These are phyloP conservation scores for Sepioteuthis lessoniana DNA, from an alignment of 2,888 invertebrate species.

Conservation along the genomic window DNA sequence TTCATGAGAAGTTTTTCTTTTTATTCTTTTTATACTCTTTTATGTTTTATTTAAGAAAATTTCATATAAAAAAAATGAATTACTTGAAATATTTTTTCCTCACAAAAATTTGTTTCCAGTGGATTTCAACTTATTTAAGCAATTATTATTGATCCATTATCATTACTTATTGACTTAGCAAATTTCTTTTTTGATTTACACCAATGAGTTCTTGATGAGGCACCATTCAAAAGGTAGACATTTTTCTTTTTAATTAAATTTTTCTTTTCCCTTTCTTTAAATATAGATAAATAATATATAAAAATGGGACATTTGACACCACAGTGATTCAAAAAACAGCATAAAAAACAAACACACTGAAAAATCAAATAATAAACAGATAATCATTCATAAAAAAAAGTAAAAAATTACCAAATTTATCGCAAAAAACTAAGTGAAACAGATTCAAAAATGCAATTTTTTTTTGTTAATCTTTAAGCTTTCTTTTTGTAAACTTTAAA, in stretches of 20 bases:
- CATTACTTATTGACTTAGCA: background rate
- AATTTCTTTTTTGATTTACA: background rate
- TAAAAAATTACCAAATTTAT: background rate
- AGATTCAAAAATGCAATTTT: background rate
- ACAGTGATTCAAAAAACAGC: constrained; percentile 33
- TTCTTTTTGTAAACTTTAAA: background rate
- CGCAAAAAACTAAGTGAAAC: background rate
- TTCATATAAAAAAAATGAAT: background rate
- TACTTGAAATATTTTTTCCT: background rate
- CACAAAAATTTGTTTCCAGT: background rate
- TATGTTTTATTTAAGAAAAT: background rate
- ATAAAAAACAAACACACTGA: background rate
- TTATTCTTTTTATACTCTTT: background rate
- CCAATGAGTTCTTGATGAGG: constrained; percentile 10
- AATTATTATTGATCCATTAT: background rate
- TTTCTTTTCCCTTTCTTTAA: background rate
- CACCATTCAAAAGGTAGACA: background rate
- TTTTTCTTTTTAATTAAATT: background rate
- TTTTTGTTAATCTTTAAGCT: background rate
- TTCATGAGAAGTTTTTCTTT: background rate
- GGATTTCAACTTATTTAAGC: background rate
- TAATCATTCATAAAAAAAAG: background rate
- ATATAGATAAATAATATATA: background rate
- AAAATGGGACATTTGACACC: constrained; percentile 25
- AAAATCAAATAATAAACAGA: background rate